Conservation (phyloP, 2,888 invertebrate genomes). For the Melinaea menophilus region DNA sequence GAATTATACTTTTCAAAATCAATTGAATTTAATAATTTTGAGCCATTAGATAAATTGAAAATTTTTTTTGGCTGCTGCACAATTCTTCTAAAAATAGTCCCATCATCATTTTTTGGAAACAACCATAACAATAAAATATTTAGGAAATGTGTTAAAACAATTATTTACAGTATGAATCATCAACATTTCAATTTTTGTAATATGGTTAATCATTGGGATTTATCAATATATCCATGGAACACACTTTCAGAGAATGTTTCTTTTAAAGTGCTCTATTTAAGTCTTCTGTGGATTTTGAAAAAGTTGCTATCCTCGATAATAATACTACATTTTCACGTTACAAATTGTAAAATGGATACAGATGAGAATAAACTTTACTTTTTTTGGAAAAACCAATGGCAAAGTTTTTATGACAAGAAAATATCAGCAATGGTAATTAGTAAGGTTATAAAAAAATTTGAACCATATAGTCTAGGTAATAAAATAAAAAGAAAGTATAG, state of each 20-base stretch:
- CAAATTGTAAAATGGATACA: conserved; percentile 60
- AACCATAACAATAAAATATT: conserved; percentile 57
- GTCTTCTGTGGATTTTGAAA: conserved; percentile 55
- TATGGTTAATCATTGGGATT: conserved; percentile 54
- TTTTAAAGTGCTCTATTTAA: conserved; percentile 40
- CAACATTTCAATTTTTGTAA: conserved; percentile 52
- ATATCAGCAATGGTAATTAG: conserved; percentile 52
- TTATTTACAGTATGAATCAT: conserved; percentile 61
- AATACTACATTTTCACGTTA: conserved; percentile 64
- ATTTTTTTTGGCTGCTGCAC: conserved; percentile 48
- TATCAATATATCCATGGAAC: conserved; percentile 48
- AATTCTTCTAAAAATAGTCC: conserved; percentile 53
- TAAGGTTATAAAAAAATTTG: conserved; percentile 51
- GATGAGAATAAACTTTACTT: conserved; percentile 68
- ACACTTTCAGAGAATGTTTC: conserved; percentile 27
- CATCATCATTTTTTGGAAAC: conserved; percentile 51
- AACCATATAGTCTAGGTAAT: conserved; percentile 48
- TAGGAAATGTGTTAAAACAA: conserved; percentile 43
- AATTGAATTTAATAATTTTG: conserved; percentile 33
- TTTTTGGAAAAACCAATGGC: conserved; percentile 68
- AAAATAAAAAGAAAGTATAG: conserved; percentile 44
- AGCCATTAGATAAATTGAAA: conserved; percentile 46
- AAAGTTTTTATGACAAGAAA: conserved; percentile 64
- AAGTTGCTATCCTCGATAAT: conserved; percentile 60
- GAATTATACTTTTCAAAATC: conserved; percentile 43